These are phyloP conservation scores for Mandrillus leucophaeus DNA, from an alignment of 2,113 vertebrate species.

Conservation along the genomic window DNA sequence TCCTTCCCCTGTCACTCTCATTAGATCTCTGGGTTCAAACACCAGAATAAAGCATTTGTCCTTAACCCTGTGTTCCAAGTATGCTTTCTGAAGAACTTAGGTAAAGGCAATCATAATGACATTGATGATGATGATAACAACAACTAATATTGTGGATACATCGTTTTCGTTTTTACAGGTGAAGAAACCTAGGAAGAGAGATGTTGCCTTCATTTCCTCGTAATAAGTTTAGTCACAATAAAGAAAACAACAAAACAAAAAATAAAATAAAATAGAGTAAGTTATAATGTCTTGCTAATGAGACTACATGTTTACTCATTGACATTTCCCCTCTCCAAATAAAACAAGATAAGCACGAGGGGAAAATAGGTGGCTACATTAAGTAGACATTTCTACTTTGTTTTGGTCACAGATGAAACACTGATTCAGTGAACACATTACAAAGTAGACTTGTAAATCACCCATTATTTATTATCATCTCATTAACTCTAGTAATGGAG, in stretches of 20 bases:
- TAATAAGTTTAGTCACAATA: not conserved
- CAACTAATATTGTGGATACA: not conserved
- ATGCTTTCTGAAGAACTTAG: not conserved
- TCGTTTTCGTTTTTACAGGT: not conserved
- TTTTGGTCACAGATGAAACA: slow-evolving; percentile 12
- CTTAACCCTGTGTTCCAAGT: not conserved
- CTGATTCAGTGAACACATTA: slow-evolving; percentile 20
- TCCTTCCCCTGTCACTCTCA: not conserved
- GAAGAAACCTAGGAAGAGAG: not conserved
- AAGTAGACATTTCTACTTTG: not conserved
- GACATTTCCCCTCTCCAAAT: slow-evolving; percentile 12
- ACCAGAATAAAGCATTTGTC: not conserved
- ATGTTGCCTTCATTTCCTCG: not conserved
- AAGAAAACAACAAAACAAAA: too few relatives aligned
- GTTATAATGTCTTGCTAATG: not conserved
- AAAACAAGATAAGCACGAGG: not conserved
- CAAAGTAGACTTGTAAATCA: slow-evolving; percentile 44
- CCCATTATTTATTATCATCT: slow-evolving; percentile 34
- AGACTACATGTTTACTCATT: not conserved
- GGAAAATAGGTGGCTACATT: not conserved
- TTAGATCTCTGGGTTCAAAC: not conserved
- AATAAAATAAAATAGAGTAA: too few relatives aligned
- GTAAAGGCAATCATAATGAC: not conserved
- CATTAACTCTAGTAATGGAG: slow-evolving; percentile 46
- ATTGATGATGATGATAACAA: not conserved